phyloP scores from a whole-genome alignment of 2,113 vertebrate species.

The Ursus arctos region DNA sequence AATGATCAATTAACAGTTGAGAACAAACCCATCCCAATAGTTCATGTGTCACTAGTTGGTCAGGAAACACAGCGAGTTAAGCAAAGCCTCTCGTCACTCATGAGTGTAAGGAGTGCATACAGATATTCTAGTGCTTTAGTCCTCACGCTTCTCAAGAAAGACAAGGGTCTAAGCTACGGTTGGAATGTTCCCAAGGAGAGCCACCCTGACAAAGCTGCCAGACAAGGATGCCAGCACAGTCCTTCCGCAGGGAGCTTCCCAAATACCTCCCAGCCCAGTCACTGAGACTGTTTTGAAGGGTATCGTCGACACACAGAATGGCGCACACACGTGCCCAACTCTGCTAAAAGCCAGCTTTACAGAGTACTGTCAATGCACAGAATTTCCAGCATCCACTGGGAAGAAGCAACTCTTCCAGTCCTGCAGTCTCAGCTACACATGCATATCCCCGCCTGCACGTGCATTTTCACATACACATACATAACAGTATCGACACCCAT shows the following conservation, averaged over 20 bases:
- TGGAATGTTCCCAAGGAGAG: slow-evolving; percentile 42
- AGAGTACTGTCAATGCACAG: neutral
- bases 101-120: neutral
- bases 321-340: neutral
- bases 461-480: neutral
- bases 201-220: neutral
- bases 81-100: neutral
- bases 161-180: neutral
- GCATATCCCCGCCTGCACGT: neutral
- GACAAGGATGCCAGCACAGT: neutral
- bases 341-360: neutral
- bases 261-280: neutral
- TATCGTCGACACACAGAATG: neutral
- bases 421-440: neutral
- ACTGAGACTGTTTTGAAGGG: neutral
- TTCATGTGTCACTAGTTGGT: neutral
- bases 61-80: neutral
- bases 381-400: neutral
- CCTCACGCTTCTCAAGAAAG: neutral
- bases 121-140: neutral
- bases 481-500: too few species aligned
- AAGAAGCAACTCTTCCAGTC: neutral
- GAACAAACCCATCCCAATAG: neutral
- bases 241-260: neutral
- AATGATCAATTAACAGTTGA: slow-evolving; percentile 13